Conservation (phyloP, 2,888 invertebrate genomes). For the Aethes cnicana region DNA sequence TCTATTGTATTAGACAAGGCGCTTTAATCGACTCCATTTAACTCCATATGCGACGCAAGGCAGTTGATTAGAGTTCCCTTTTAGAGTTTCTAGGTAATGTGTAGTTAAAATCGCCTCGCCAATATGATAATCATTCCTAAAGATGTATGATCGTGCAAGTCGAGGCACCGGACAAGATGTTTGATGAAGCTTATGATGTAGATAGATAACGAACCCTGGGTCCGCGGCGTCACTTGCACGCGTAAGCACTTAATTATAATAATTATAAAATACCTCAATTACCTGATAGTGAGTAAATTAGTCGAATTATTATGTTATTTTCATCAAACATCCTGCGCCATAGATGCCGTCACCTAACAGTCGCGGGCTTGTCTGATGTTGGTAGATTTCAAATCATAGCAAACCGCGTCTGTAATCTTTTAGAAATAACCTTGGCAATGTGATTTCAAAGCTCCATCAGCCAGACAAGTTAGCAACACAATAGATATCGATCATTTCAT, state of each 20-base stretch:
- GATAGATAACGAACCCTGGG: constrained; percentile 33
- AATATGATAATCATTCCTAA: constrained; percentile 58
- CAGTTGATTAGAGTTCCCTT: constrained; percentile 62
- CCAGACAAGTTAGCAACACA: constrained; percentile 32
- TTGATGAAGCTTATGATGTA: constrained; percentile 52
- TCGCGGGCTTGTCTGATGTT: constrained; percentile 11
- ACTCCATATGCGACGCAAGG: constrained; percentile 32
- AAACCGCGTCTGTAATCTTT: too few relatives aligned
- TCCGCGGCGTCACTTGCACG: constrained; percentile 43
- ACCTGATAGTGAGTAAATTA: constrained; percentile 50
- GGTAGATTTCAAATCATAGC: too few relatives aligned
- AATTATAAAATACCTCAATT: constrained; percentile 44
- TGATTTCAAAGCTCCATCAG: not conserved
- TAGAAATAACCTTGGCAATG: too few relatives aligned
- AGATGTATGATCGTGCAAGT: constrained; percentile 51
- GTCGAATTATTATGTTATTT: constrained; percentile 49
- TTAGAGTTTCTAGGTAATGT: constrained; percentile 73
- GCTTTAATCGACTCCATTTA: constrained; percentile 52
- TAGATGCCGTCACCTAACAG: constrained; percentile 40
- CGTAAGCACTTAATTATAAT: constrained; percentile 45
- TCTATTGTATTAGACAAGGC: constrained; percentile 72
- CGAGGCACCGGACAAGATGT: constrained; percentile 67
- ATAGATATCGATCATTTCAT: constrained; percentile 56
- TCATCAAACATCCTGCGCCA: constrained; percentile 75
- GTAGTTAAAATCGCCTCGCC: constrained; percentile 67